Base-by-base conservation (phyloP, 1,140 invertebrate genomes). In the Trichoplusia ni region DNA sequence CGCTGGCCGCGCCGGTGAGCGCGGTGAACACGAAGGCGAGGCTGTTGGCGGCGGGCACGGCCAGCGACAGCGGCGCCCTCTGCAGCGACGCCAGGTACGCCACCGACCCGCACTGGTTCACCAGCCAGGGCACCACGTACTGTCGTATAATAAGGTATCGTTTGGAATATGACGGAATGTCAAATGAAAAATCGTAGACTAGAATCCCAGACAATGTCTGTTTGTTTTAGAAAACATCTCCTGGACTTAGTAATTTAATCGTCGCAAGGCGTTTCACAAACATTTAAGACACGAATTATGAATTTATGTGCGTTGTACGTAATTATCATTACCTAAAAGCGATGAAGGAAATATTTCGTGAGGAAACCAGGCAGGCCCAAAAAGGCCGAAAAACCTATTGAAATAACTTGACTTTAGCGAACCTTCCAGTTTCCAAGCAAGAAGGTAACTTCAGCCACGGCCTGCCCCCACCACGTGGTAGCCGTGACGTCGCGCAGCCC, bases 21-120 rank as follows among this genome's bases (percentile, higher is more conserved):
- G 94, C 94, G 21, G 95, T 95, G 76, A 94, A 92, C 0, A 93
- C 91, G 78, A 95, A 95, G 6, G 94, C 94, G 9, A 95, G 81
- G 2, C 94, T 94, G 90, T 95, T 95, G 40, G 94, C 92, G 6
- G 94, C 91, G 4, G 94, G 94, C 35, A 95, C 92, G 1, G 94
- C 93, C 33, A 95, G 71, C 0, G 94, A 94, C 51, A 95, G 87
- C 35, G 94, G 94, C 9, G 92, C 86, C 44, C 81, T 85, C 75
- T 92, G 92, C 18, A 95, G 81, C 0, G 92, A 91, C 18, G 92
- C 82, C 66, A 94, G 92, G 80, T 95, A 95, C 4, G 94, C 64
- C 0, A 95, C 71, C 6, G 94, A 95, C 0, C 94, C 94, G 21
- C 82, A 74, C 77, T 95, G 95, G 81, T 95, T 95, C 1, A 95